Percentiles rank a stretch among this genome's conserved stretches.
Conservation (phyloP, 1,140 invertebrate species). For the Papilio machaon region DNA sequence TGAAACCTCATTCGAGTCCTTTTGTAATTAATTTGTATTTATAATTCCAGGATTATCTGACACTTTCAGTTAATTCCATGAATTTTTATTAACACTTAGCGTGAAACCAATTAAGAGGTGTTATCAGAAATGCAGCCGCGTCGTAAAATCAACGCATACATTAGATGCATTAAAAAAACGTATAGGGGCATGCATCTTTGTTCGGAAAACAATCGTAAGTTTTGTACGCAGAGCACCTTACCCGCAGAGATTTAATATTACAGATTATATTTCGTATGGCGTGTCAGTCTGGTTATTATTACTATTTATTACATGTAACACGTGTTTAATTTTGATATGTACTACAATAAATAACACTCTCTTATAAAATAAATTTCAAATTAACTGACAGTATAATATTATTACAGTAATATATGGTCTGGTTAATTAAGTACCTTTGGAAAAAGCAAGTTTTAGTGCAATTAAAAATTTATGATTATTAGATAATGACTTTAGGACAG, state of each 20-base stretch:
- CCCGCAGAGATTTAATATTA: background rate
- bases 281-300: background rate
- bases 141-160: constrained; percentile 38
- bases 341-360: background rate
- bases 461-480: background rate
- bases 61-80: constrained; percentile 18
- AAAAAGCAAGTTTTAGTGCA: background rate
- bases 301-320: background rate
- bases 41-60: constrained; percentile 7
- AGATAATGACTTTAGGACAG: background rate
- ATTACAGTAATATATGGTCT: background rate
- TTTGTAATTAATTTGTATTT: constrained; percentile 17
- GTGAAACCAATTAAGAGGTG: constrained; percentile 34
- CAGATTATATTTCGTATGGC: background rate
- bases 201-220: constrained; percentile 36
- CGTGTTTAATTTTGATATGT: too few relatives aligned
- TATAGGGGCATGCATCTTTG: constrained; percentile 39
- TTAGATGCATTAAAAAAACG: constrained; percentile 35
- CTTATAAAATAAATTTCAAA: background rate
- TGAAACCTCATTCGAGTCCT: constrained; percentile 11
- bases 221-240: constrained; percentile 8
- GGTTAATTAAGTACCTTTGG: too few relatives aligned
- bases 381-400: background rate
- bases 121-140: constrained; percentile 34
- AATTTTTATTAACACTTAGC: constrained; percentile 23